A percentile compares a stretch with the other conserved stretches of the same genome.
phyloP scores from a whole-genome alignment of 2,888 invertebrate species.

The Ceraclea dissimilis region DNA sequence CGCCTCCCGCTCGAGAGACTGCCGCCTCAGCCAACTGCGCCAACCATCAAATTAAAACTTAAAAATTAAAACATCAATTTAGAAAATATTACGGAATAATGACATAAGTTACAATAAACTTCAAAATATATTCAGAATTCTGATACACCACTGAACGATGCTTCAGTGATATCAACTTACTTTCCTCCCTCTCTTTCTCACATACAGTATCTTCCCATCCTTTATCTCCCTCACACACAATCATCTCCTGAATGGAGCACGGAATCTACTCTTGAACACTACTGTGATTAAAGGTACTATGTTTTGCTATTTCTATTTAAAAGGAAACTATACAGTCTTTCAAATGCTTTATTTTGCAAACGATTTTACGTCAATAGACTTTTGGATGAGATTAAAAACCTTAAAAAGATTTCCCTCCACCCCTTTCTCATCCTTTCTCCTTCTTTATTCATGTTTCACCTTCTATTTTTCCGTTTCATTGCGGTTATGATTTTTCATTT shows the following conservation, averaged over 20 bases:
- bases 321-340: slow-evolving; percentile 23
- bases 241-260: too few relatives aligned
- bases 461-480: not conserved
- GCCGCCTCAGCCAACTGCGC: too few relatives aligned
- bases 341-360: slow-evolving; percentile 20
- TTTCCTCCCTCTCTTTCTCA: not conserved
- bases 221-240: too few relatives aligned
- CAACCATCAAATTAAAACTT: too few relatives aligned
- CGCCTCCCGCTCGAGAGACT: too few relatives aligned
- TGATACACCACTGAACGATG: not conserved
- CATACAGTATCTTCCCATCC: too few relatives aligned
- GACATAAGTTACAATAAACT: too few relatives aligned
- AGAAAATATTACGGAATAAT: too few relatives aligned
- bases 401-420: slow-evolving; percentile 9
- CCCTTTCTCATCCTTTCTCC: not conserved
- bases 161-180: not conserved
- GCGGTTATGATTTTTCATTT: not conserved
- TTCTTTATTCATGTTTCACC: not conserved
- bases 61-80: too few relatives aligned
- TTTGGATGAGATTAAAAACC: slow-evolving; percentile 24
- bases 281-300: too few relatives aligned
- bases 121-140: too few relatives aligned
- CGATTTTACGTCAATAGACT: slow-evolving; percentile 16
- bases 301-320: not conserved
- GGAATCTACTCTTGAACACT: too few relatives aligned